Evolutionary conservation across 1,140 invertebrate species (phyloP).

Genomic region (Uloborus diversus): DNA sequence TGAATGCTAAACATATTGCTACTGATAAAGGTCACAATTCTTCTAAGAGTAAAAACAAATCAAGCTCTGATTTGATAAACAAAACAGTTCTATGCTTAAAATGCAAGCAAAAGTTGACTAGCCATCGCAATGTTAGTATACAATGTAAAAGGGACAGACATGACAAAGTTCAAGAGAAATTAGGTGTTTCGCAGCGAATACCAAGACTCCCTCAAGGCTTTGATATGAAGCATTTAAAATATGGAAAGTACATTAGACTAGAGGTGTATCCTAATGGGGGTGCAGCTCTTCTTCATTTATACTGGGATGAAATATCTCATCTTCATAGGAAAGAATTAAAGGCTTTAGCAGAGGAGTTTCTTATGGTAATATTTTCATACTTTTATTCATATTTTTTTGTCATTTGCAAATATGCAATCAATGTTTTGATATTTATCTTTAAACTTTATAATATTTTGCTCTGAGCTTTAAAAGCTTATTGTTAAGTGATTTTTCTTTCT

Average conservation of each 20-base stretch:
- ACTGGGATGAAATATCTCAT: conserved; percentile 88
- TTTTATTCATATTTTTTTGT: background rate
- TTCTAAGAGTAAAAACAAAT: background rate
- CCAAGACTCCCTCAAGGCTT: conserved; percentile 56
- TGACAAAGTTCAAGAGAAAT: conserved; percentile 31
- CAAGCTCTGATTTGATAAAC: background rate
- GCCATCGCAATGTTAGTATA: conserved; percentile 59
- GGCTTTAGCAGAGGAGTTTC: conserved; percentile 87
- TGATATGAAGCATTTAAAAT: conserved; percentile 71
- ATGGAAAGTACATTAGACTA: conserved; percentile 80
- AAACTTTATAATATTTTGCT: no score
- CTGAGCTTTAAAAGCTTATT: no score
- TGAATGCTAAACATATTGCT: background rate
- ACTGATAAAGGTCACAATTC: background rate
- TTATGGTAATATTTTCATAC: conserved; percentile 72
- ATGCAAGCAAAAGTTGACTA: conserved; percentile 34
- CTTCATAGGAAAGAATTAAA: conserved; percentile 79
- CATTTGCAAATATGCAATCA: background rate
- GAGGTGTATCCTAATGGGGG: conserved; percentile 97
- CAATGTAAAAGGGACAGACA: conserved; percentile 59
- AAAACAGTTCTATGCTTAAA: conserved; percentile 32
- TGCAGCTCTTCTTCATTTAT: conserved; percentile 88
- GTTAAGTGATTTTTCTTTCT: no score
- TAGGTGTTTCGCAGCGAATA: conserved; percentile 58
- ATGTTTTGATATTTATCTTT: no score